Percentiles rank a stretch among this genome's conserved stretches.
phyloP scores from a whole-genome alignment of 2,113 vertebrate genomes.

The Cariama cristata region DNA sequence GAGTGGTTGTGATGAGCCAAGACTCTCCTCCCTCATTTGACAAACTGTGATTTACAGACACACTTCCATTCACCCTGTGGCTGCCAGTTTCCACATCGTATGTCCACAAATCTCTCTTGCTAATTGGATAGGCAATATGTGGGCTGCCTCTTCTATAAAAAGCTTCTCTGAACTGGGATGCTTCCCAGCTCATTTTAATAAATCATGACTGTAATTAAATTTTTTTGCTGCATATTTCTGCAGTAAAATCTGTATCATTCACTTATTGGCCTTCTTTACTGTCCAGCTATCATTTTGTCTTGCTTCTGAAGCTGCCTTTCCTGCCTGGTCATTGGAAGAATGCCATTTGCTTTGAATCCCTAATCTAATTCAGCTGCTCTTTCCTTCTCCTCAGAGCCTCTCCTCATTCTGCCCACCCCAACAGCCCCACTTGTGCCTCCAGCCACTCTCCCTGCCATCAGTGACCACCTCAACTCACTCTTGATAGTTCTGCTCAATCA shows the following conservation, averaged over 20 bases:
- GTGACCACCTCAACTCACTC: neutral
- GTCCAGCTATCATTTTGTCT: neutral
- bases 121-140: slow-evolving; percentile 64
- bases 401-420: neutral
- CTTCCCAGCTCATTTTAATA: slow-evolving; percentile 64
- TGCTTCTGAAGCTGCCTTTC: neutral
- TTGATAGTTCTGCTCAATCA: neutral
- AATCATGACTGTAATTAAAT: slow-evolving; percentile 60
- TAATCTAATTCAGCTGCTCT: neutral
- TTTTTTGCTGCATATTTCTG: slow-evolving; percentile 52
- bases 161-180: slow-evolving; percentile 29
- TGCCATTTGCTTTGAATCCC: neutral
- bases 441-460: neutral
- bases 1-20: slow-evolving; percentile 1
- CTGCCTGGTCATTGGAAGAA: neutral
- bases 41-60: slow-evolving; percentile 45
- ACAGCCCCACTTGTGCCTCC: neutral
- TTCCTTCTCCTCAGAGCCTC: neutral
- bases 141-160: slow-evolving; percentile 61
- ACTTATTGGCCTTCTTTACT: neutral
- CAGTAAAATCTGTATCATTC: slow-evolving; percentile 20
- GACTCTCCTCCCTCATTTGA: neutral
- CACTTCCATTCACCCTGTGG: neutral
- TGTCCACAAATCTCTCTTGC: slow-evolving; percentile 54
- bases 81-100: slow-evolving; percentile 31